These are phyloP conservation scores for Gastrophryne carolinensis DNA, from an alignment of 2,797 vertebrate genomes.

Conservation along the genomic window DNA sequence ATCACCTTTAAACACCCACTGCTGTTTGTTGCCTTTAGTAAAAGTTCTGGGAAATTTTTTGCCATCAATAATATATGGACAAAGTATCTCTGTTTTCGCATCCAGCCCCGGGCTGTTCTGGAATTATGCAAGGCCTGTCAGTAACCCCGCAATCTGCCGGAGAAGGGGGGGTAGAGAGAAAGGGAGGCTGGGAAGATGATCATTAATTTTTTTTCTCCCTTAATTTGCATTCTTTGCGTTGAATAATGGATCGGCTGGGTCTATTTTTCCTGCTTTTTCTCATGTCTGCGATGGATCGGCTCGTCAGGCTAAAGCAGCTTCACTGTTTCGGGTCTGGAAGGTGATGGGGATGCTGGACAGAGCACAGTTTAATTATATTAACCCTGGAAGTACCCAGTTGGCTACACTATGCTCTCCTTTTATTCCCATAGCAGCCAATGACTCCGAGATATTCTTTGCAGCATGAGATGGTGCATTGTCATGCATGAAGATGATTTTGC, in stretches of 20 bases:
- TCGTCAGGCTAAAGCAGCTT: conserved; percentile 53
- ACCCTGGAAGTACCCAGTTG: too few relatives aligned
- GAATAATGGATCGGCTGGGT: conserved; percentile 77
- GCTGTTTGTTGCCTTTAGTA: conserved; percentile 37
- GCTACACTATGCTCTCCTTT: too few relatives aligned
- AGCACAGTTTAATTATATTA: not conserved
- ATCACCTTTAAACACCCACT: not conserved
- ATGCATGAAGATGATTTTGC: too few relatives aligned
- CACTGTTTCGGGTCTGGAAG: conserved; percentile 14
- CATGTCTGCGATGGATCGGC: conserved; percentile 64
- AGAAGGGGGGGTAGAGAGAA: not conserved
- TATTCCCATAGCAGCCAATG: too few relatives aligned
- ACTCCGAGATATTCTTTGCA: too few relatives aligned
- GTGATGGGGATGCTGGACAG: not conserved
- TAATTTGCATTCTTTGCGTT: conserved; percentile 75
- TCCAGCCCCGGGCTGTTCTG: conserved; percentile 74
- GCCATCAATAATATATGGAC: conserved; percentile 76
- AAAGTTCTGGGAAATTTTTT: conserved; percentile 40
- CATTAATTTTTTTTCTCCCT: conserved; percentile 67
- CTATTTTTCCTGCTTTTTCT: conserved; percentile 64
- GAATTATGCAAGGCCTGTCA: conserved; percentile 75
- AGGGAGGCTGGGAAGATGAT: conserved; percentile 46
- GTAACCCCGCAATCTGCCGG: conserved; percentile 61
- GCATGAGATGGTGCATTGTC: too few relatives aligned
- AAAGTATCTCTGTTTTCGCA: conserved; percentile 67